Evolutionary conservation across 1,140 invertebrate species (phyloP), one percentile per base, ranked within the genome.

Genomic region (Theocolax elegans): DNA sequence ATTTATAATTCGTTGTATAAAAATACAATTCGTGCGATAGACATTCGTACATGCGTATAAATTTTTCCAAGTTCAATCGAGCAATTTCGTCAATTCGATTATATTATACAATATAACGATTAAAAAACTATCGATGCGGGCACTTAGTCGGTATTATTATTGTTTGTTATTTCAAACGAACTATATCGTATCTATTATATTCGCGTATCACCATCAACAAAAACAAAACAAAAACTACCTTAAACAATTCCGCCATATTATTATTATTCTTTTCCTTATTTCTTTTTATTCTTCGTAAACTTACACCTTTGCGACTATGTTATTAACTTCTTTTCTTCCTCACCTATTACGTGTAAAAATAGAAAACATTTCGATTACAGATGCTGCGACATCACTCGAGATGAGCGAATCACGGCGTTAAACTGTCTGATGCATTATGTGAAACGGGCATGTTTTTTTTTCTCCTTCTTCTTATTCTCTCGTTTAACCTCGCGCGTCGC

Each of bases 361-460:
- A 82, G 81, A 83, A 83, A 83, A 77, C 80, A 82, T 83, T 83
- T 83, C 74, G 73, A 80, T 83, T 83, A 81, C 75, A 82, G 75
- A 81, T 75, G 69, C 77, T 6, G 77, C 72, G 75, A 76, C 71
- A n/a, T n/a, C 72, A 74, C 70, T 74, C 65, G 72, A n/a, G 66
- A 70, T 67, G 66, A 72, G 69, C 71, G 38, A 38, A 12, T 19
- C 46, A 38, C 46, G 35, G 35, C 21, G 23, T 62, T 48, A 58
- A 46, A 65, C 58, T 70, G 67, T 65, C 38, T 63, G 58, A 69
- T 69, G 40, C 53, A 46, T 25, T 21, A 25, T 67, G 40, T 54
- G 40, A 67, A 66, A 58, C 23, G 49, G 63, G 63, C 23, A 44
- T 44, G 23, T 10, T 65, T 65, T 48, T 53, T 65, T 66, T 67